Evolutionary conservation across 2,888 invertebrate species (phyloP).

Genomic region (Eilema griseolum): DNA sequence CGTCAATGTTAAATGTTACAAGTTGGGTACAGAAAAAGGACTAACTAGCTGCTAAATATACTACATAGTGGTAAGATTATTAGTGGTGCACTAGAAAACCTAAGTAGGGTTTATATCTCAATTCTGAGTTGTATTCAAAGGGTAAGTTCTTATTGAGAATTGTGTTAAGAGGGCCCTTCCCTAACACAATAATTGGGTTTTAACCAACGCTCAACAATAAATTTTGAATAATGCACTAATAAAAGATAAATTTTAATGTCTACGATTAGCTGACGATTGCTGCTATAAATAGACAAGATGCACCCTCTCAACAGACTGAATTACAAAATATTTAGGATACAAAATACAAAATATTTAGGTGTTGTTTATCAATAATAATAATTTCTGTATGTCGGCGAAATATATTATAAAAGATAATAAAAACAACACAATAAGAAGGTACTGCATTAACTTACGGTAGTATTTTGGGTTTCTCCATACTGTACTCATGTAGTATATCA

Average conservation of each 20-base stretch:
- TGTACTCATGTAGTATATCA: conserved; percentile 14
- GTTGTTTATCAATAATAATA: background rate
- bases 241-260: background rate
- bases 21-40: no score
- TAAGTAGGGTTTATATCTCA: no score
- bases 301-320: background rate
- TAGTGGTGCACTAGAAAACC: no score
- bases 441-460: conserved; percentile 65
- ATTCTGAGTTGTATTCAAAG: no score
- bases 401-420: background rate
- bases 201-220: background rate
- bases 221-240: background rate
- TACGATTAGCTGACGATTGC: background rate
- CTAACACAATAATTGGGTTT: background rate
- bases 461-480: conserved; percentile 58
- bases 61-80: no score
- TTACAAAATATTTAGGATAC: background rate
- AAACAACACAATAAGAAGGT: background rate
- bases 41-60: no score
- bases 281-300: background rate
- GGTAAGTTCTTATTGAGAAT: no score
- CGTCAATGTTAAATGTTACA: no score
- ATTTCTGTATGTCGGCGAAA: background rate
- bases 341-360: background rate
- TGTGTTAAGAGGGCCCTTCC: no score